A percentile compares a stretch with the other conserved stretches of the same genome.
Evolutionary conservation across 2,113 vertebrate species (phyloP).

Genomic region (Struthio camelus): DNA sequence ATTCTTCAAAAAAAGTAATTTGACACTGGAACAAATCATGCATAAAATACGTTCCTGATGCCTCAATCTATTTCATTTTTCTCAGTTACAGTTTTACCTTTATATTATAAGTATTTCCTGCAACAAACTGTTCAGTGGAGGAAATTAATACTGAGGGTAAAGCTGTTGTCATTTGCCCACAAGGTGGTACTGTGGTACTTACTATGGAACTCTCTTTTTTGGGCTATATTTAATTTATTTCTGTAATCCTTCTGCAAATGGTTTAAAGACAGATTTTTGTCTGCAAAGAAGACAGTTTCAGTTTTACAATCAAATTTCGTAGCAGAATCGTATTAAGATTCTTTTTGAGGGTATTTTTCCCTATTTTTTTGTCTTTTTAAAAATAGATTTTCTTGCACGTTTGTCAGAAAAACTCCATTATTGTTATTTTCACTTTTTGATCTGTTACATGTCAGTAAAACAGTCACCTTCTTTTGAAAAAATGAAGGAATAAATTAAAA

Average conservation of each 20-base stretch:
- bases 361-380: not conserved
- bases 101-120: constrained; percentile 19
- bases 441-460: not conserved
- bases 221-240: constrained; percentile 45
- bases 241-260: constrained; percentile 39
- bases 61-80: constrained; percentile 3
- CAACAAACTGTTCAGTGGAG: not conserved
- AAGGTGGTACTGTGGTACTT: constrained; percentile 82
- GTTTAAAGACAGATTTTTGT: constrained; percentile 67
- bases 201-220: not conserved
- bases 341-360: not conserved
- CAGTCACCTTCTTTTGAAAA: not conserved
- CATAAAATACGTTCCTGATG: not conserved
- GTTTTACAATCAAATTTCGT: constrained; percentile 37
- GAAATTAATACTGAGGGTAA: not conserved
- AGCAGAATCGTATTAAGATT: constrained; percentile 9
- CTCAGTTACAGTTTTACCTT: constrained; percentile 18
- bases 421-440: not conserved
- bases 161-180: constrained; percentile 58
- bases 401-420: not conserved
- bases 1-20: constrained; percentile 41
- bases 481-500: not conserved
- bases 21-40: not conserved
- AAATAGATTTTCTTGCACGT: not conserved
- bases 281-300: constrained; percentile 43